phyloP scores from a whole-genome alignment of 2,888 invertebrate species.

The Pollenia labialis region DNA sequence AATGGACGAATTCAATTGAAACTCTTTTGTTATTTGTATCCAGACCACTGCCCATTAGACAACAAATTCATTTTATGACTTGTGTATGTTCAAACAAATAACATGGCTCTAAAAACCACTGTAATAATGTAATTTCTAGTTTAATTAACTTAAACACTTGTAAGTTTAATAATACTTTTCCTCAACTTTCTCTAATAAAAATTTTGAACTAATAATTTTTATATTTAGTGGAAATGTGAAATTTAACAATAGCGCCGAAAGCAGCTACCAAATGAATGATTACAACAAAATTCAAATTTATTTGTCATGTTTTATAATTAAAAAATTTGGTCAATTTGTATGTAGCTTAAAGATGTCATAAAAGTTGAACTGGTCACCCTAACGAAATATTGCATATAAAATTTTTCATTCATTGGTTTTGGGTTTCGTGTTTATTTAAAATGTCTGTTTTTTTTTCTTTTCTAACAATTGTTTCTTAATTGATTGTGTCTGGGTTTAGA shows the following conservation, averaged over 20 bases:
- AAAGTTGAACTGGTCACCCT: neutral
- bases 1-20: conserved; percentile 16
- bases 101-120: conserved; percentile 1
- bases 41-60: conserved; percentile 31
- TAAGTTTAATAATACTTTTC: conserved; percentile 31
- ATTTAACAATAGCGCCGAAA: too few species aligned
- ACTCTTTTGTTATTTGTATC: conserved; percentile 2
- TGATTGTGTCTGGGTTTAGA: conserved; percentile 29
- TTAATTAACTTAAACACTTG: conserved; percentile 44
- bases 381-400: too few species aligned
- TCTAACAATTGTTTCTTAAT: conserved; percentile 34
- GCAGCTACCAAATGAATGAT: too few species aligned
- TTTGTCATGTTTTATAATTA: neutral
- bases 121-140: conserved; percentile 9
- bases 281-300: too few species aligned
- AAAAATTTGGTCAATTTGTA: neutral
- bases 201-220: conserved; percentile 6
- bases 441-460: neutral
- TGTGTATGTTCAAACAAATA: conserved; percentile 22
- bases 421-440: neutral
- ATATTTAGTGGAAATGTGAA: too few species aligned
- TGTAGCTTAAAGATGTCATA: neutral
- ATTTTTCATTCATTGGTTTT: neutral
- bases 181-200: conserved; percentile 28
- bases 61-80: conserved; percentile 34